Conservation (phyloP, 1,140 invertebrate species). For the Cylas formicarius region DNA sequence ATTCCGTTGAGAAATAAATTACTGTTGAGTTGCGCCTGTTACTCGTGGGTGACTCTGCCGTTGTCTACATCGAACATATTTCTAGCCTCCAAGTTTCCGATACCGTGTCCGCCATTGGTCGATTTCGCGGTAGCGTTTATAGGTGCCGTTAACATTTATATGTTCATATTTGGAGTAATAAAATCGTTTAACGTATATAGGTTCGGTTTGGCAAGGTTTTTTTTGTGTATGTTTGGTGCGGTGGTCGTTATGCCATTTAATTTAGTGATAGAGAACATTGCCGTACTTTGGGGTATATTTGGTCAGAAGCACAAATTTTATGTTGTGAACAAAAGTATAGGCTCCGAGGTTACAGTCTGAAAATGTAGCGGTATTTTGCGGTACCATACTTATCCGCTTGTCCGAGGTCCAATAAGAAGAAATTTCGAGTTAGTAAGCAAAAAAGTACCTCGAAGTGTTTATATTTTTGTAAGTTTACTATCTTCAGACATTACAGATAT, state of each 20-base stretch:
- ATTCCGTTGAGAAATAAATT: conserved; percentile 80
- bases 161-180: conserved; percentile 93
- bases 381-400: no score
- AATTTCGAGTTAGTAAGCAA: no score
- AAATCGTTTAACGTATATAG: conserved; percentile 89
- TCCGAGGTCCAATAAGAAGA: no score
- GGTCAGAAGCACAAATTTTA: conserved; percentile 94
- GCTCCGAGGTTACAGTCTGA: conserved; percentile 44
- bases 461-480: no score
- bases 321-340: conserved; percentile 86
- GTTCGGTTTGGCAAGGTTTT: conserved; percentile 71
- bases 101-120: conserved; percentile 74
- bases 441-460: no score
- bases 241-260: conserved; percentile 85
- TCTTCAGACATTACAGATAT: no score
- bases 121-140: conserved; percentile 85
- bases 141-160: conserved; percentile 87
- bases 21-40: conserved; percentile 81
- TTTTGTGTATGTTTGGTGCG: conserved; percentile 76
- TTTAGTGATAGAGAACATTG: conserved; percentile 87
- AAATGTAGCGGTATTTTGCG: no score
- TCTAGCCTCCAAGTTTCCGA: conserved; percentile 73
- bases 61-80: conserved; percentile 84
- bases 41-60: conserved; percentile 91
- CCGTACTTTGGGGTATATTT: conserved; percentile 85